These are phyloP conservation scores for Achatina immaculata DNA, from an alignment of 1,140 invertebrate species.

Conservation along the genomic window DNA sequence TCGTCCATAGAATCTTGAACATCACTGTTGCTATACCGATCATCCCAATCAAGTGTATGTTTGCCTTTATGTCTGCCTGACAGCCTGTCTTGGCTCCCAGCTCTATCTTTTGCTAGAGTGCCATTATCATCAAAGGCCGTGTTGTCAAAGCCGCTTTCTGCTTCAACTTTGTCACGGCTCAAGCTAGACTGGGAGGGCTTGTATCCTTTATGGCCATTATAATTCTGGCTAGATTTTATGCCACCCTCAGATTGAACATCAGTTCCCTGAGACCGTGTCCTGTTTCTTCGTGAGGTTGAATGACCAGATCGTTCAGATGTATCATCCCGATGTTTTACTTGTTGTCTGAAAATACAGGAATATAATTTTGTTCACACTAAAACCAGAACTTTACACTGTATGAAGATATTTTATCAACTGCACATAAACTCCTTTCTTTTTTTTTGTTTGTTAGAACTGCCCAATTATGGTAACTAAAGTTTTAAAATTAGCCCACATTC, in stretches of 20 bases:
- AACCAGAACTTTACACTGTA: too few relatives aligned
- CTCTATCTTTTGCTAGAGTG: too few relatives aligned
- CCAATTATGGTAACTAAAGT: too few relatives aligned
- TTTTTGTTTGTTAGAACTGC: too few relatives aligned
- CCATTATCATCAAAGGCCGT: neutral
- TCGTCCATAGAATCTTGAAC: neutral
- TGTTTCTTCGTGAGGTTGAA: neutral
- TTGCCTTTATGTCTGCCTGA: conserved; percentile 7
- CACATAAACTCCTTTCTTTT: too few relatives aligned
- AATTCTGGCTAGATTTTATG: neutral
- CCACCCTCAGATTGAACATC: neutral
- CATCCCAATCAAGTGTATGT: neutral
- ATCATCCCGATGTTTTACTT: neutral
- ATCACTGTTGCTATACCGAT: neutral
- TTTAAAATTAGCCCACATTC: too few relatives aligned
- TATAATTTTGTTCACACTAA: too few relatives aligned
- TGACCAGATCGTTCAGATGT: neutral
- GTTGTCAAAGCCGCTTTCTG: conserved; percentile 19
- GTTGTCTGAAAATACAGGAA: neutral
- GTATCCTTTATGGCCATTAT: neutral
- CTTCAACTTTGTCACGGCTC: conserved; percentile 2
- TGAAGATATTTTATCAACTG: too few relatives aligned
- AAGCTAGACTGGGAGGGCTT: conserved; percentile 1
- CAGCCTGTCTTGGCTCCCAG: neutral
- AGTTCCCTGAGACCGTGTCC: neutral